These are phyloP conservation scores for Dendropsophus ebraccatus DNA, from an alignment of 2,113 vertebrate species.

Conservation along the genomic window DNA sequence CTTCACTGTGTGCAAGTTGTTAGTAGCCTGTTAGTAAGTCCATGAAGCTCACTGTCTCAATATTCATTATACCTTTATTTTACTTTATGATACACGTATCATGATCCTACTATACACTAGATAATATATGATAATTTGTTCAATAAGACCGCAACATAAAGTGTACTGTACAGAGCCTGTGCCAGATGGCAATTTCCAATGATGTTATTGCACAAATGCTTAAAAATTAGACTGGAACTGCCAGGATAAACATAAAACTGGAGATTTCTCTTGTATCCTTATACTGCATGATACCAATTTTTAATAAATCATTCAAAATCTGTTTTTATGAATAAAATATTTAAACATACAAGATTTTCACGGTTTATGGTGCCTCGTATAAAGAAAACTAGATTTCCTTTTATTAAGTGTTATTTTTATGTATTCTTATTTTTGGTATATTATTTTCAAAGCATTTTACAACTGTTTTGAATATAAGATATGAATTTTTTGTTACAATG, in stretches of 20 bases:
- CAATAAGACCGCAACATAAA: conserved; percentile 79
- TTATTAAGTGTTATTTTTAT: background rate
- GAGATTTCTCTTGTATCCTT: conserved; percentile 84
- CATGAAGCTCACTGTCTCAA: conserved; percentile 78
- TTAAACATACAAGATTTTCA: conserved; percentile 61
- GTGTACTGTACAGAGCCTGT: conserved; percentile 78
- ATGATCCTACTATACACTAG: conserved; percentile 76
- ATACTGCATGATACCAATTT: conserved; percentile 89
- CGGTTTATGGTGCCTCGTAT: conserved; percentile 1
- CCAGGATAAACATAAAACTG: conserved; percentile 81
- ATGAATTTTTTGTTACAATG: no score
- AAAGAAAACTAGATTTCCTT: background rate
- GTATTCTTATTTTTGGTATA: background rate
- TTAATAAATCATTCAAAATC: conserved; percentile 87
- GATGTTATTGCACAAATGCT: conserved; percentile 82
- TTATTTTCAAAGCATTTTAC: no score
- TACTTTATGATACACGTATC: conserved; percentile 73
- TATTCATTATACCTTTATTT: conserved; percentile 75
- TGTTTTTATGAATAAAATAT: conserved; percentile 90
- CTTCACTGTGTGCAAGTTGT: conserved; percentile 79
- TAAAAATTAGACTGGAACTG: conserved; percentile 83
- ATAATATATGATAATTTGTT: conserved; percentile 74
- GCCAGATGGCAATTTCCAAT: conserved; percentile 80
- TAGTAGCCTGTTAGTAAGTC: conserved; percentile 83
- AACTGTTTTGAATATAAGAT: no score